Evolutionary conservation across 2,888 invertebrate species (phyloP).

Genomic region (Caenorhabditis doughertyi): DNA sequence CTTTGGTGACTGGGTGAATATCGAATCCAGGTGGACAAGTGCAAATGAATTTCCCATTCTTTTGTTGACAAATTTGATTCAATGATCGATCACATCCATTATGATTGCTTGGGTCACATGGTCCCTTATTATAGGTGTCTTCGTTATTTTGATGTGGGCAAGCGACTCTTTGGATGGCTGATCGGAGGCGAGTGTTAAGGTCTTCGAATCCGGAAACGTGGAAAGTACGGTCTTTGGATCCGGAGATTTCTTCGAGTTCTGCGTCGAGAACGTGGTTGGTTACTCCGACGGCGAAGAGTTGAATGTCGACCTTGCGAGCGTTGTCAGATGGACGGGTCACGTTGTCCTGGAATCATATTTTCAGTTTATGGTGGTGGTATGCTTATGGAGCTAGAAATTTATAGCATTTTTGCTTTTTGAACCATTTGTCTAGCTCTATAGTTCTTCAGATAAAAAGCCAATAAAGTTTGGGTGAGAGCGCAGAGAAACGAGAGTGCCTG

Average conservation of each 20-base stretch:
- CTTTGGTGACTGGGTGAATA: slow-evolving; percentile 78
- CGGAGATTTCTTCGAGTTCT: slow-evolving; percentile 77
- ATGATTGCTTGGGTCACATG: slow-evolving; percentile 77
- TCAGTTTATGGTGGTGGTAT: background rate
- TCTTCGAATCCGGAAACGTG: slow-evolving; percentile 81
- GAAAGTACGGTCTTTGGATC: slow-evolving; percentile 75
- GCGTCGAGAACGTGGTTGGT: slow-evolving; percentile 78
- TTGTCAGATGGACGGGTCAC: slow-evolving; percentile 80
- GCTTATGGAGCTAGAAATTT: no score
- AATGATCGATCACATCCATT: slow-evolving; percentile 77
- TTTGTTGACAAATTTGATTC: slow-evolving; percentile 76
- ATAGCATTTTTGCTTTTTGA: background rate
- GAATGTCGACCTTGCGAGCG: slow-evolving; percentile 80
- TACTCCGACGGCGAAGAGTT: slow-evolving; percentile 83
- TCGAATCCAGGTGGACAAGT: slow-evolving; percentile 79
- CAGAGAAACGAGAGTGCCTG: background rate
- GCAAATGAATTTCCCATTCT: slow-evolving; percentile 72
- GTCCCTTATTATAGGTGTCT: slow-evolving; percentile 67
- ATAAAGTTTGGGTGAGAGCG: background rate
- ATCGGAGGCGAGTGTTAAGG: slow-evolving; percentile 77
- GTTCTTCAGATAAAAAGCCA: no score
- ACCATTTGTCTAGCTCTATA: no score
- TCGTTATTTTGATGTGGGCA: slow-evolving; percentile 71
- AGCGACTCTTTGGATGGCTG: slow-evolving; percentile 78
- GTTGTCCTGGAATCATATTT: slow-evolving; percentile 70